phyloP scores from a whole-genome alignment of 2,888 invertebrate species.

The Amiota communis region DNA sequence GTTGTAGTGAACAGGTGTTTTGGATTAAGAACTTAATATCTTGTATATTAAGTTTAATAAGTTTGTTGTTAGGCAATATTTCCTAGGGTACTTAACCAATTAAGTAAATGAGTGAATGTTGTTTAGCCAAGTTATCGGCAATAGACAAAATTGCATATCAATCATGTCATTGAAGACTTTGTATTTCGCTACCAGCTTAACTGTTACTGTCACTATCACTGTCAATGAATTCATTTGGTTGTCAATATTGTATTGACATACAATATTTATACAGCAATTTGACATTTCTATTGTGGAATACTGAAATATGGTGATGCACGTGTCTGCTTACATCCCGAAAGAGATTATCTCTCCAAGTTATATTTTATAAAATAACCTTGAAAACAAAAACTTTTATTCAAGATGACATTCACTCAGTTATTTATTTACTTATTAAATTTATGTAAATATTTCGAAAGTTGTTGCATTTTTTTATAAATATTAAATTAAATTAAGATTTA shows the following conservation, averaged over 20 bases:
- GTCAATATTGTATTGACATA: too few species aligned
- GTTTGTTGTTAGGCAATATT: too few species aligned
- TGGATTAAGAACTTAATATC: too few species aligned
- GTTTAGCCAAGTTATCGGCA: slow-evolving; percentile 13
- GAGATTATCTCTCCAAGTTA: too few species aligned
- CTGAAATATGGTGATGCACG: not conserved
- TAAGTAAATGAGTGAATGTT: not conserved
- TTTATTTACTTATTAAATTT: not conserved
- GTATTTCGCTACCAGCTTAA: not conserved
- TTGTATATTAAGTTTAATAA: too few species aligned
- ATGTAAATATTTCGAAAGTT: slow-evolving; percentile 8
- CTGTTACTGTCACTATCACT: too few species aligned
- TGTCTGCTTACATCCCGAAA: not conserved
- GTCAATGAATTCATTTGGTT: too few species aligned
- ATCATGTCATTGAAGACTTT: slow-evolving; percentile 45
- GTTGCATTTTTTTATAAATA: not conserved
- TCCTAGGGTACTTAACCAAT: slow-evolving; percentile 3
- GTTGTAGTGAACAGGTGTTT: too few species aligned
- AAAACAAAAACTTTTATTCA: not conserved
- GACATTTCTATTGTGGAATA: too few species aligned
- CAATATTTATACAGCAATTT: too few species aligned
- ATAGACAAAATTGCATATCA: slow-evolving; percentile 54
- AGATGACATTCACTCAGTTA: not conserved
- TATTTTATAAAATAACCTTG: not conserved
- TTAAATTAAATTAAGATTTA: not conserved